phyloP scores from a whole-genome alignment of 2,797 vertebrate genomes.

The Remorina albescens region DNA sequence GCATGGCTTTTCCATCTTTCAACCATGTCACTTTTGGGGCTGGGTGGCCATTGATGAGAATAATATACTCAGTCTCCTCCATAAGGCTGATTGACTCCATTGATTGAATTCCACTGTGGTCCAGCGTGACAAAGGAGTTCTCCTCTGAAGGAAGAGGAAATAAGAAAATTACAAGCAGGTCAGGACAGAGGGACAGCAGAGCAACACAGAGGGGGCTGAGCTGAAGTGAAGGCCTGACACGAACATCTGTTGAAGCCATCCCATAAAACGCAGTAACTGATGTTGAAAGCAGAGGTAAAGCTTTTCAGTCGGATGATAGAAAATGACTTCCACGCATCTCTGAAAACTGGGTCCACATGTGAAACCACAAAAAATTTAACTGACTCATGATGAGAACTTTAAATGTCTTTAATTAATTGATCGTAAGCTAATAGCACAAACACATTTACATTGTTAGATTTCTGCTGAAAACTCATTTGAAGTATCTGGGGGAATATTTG shows the following conservation, averaged over 20 bases:
- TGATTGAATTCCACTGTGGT: conserved; percentile 87
- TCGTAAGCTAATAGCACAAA: not conserved
- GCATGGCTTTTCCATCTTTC: conserved; percentile 86
- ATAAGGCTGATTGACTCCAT: conserved; percentile 89
- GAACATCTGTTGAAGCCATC: conserved; percentile 80
- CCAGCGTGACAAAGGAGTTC: conserved; percentile 89
- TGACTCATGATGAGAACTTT: conserved; percentile 38
- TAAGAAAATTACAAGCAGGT: not conserved
- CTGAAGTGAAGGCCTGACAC: conserved; percentile 58
- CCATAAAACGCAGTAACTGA: conserved; percentile 73
- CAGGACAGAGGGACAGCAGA: not conserved
- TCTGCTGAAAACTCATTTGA: conserved; percentile 5
- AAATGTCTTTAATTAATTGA: conserved; percentile 26
- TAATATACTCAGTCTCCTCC: conserved; percentile 91
- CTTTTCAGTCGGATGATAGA: conserved; percentile 51
- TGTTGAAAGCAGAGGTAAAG: conserved; percentile 79
- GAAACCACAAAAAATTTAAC: conserved; percentile 35
- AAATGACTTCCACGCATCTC: conserved; percentile 60
- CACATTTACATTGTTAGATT: not conserved
- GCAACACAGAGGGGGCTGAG: not conserved
- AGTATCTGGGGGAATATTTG: conserved; percentile 2
- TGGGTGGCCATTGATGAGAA: conserved; percentile 90
- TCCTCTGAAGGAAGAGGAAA: conserved; percentile 77
- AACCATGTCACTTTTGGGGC: conserved; percentile 91
- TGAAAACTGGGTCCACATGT: conserved; percentile 33